Conservation (phyloP, 2,797 vertebrate species). For the Triplophysa yarkandensis region DNA sequence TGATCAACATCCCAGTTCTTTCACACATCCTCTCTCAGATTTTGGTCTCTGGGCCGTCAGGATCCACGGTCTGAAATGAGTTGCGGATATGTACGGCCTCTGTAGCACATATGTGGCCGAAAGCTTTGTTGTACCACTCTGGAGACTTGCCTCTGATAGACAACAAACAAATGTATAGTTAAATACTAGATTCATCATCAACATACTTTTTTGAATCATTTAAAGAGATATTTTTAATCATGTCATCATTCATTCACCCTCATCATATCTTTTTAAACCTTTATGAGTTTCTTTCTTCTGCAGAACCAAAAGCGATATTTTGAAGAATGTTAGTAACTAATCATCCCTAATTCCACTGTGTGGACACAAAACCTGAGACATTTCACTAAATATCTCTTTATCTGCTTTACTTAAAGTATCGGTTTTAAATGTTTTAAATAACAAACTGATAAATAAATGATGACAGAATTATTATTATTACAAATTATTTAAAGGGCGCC, state of each 20-base stretch:
- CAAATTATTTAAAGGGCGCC: constrained; percentile 59
- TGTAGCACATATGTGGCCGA: constrained; percentile 91
- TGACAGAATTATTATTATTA: background rate
- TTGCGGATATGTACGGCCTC: constrained; percentile 91
- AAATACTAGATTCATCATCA: background rate
- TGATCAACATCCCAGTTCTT: constrained; percentile 29
- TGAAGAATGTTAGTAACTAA: too few relatives aligned
- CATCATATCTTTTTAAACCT: too few relatives aligned
- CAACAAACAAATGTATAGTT: constrained; percentile 1
- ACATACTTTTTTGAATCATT: background rate
- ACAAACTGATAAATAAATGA: background rate
- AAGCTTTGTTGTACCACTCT: constrained; percentile 98
- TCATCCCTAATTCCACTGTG: too few relatives aligned
- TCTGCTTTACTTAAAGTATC: too few relatives aligned
- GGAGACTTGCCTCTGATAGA: constrained; percentile 87
- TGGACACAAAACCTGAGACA: too few relatives aligned
- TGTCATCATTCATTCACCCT: too few relatives aligned
- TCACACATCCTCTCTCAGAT: constrained; percentile 76
- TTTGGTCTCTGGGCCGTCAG: constrained; percentile 97
- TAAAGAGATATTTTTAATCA: too few relatives aligned
- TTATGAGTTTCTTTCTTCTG: too few relatives aligned
- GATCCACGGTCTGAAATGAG: constrained; percentile 90
- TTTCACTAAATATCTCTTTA: too few relatives aligned
- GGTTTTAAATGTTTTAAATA: too few relatives aligned
- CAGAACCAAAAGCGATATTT: too few relatives aligned